Evolutionary conservation across 2,113 vertebrate species (phyloP), one percentile per base, ranked within the genome.

Genomic region (Dicaeum eximium): DNA sequence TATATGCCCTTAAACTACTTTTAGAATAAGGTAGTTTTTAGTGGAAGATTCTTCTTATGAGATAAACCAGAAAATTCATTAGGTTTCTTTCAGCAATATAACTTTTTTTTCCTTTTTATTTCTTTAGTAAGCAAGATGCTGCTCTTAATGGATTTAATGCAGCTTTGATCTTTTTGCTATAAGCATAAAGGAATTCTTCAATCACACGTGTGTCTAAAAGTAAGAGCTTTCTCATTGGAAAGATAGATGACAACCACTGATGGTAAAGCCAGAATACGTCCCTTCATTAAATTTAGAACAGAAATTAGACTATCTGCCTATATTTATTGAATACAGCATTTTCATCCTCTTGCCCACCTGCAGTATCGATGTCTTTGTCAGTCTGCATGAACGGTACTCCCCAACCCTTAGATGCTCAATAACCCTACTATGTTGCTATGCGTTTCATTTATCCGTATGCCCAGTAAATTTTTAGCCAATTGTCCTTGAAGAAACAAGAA

Each of bases 161-260:
- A 65, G 17, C 28, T 83, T 72, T 80, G 12, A 25, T 50, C 28
- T 84, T 67, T 92, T 83, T 47, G 6, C 40, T 73, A 15, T n/a
- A 47, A 54, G 11, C 37, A 38, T 24, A 60, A 73, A 70, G 6
- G 15, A 53, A 70, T 69, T 57, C 15, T 84, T 77, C 33, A 65
- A 3, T 65, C 28, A 61, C 1, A 0, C 1, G 2, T 40, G 3
- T 83, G 6, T 53, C 4, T 33, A 45, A 28, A 80, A 61, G 21
- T 79, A 22, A 65, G 27, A 86, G 14, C 10, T 24, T n/a, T 35
- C 13, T 56, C 16, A 44, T 47, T 20, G 11, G 27, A 90, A 77
- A 65, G 27, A 61, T 33, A 31, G 25, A 70, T 50, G 20, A 24
- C 13, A 85, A 9, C 6, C 11, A 40, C 6, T 65, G 19, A 62